Base-by-base conservation (phyloP, 2,888 invertebrate species). In the Calliopum simillimum region DNA sequence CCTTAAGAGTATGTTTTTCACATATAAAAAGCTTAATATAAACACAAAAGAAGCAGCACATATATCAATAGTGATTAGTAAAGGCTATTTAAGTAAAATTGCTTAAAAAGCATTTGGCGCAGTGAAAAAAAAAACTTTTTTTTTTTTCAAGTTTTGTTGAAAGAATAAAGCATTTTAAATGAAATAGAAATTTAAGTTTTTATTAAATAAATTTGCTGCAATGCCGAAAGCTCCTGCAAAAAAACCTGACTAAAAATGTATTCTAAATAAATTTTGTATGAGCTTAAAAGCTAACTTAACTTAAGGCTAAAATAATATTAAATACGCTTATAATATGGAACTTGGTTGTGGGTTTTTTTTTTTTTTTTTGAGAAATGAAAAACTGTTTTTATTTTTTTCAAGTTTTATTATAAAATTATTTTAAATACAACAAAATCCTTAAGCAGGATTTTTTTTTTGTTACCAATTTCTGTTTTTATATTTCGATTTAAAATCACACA, bases 391-490 rank as follows among this genome's bases (percentile, higher is more conserved):
- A 41, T 58, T 25, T 56, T 56, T 56, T 56, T 21, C n/a, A 46
- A 41, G 25, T 46, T 47, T 61, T 55, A 55, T 13, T 62, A 58
- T 67, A 68, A 4, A 56, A 44, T 61, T 63, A 44, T 47, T 44
- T 63, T 33, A 65, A 67, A 77, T 77, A 76, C 80, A 81, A 79
- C 77, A 79, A 79, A 78, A 78, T 79, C 76, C 73, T 68, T n/a
- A 53, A 23, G 53, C 51, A 73, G 68, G 68, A 56, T 66, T 62
- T 68, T 63, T 64, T 6, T 33, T 2, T 33, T n/a, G n/a, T 64
- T 69, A 61, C 55, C 75, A 49, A 68, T 43, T 41, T 59, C 61
- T 70, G n/a, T n/a, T n/a, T n/a, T n/a, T n/a, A n/a, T 58, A 23
- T 56, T 8, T 59, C 46, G 47, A n/a, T 14, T 43, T 25, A 13